A percentile compares a stretch with the other conserved stretches of the same genome.
Evolutionary conservation across 2,888 invertebrate genomes (phyloP).

Genomic region (Koerneria pararmatus): DNA sequence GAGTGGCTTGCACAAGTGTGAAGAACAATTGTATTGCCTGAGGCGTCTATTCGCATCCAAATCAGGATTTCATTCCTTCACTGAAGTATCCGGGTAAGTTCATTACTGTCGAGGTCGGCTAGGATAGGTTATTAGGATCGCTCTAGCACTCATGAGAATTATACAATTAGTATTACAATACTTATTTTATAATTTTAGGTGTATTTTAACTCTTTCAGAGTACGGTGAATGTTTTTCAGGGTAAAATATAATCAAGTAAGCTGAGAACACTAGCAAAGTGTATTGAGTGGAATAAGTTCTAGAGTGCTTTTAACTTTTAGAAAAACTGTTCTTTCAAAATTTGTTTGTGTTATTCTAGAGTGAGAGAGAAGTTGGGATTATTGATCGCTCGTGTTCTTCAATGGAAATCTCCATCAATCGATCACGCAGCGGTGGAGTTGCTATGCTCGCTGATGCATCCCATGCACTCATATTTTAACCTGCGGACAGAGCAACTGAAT

Average conservation of each 20-base stretch:
- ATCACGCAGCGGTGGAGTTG: constrained; percentile 70
- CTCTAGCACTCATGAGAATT: no score
- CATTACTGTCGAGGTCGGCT: no score
- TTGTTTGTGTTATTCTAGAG: constrained; percentile 65
- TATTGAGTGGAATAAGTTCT: no score
- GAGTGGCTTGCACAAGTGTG: constrained; percentile 67
- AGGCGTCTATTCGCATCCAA: constrained; percentile 90
- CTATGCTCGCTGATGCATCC: constrained; percentile 95
- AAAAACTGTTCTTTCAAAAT: no score
- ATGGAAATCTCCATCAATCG: constrained; percentile 70
- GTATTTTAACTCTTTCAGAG: no score
- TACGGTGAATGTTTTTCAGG: no score
- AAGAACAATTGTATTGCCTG: constrained; percentile 90
- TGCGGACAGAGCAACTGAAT: constrained; percentile 94
- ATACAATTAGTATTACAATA: no score
- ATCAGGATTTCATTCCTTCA: constrained; percentile 83
- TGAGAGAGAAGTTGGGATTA: constrained; percentile 88
- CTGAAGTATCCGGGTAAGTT: constrained; percentile 45
- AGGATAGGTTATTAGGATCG: no score
- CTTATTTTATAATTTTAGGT: no score
- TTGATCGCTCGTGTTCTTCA: constrained; percentile 86
- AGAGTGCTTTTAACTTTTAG: no score
- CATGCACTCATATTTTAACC: constrained; percentile 88
- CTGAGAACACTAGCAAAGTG: no score
- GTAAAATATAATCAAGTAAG: no score